Conservation (phyloP, 2,888 invertebrate species). For the Drosophila birchii region DNA sequence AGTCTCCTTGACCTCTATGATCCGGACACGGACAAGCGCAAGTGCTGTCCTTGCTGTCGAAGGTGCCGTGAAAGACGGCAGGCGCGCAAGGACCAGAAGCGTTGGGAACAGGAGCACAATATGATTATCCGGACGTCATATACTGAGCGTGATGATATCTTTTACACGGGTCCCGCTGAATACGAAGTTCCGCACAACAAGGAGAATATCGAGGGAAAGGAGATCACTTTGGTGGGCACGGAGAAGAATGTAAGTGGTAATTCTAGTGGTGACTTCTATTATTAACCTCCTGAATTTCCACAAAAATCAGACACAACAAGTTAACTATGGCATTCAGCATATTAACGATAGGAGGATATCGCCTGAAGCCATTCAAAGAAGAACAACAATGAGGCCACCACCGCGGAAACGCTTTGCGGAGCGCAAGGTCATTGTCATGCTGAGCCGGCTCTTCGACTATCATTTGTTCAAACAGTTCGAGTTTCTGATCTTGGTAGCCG, state of each 20-base stretch:
- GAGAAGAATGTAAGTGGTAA: conserved; percentile 48
- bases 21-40: conserved; percentile 16
- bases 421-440: conserved; percentile 54
- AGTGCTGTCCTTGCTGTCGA: conserved; percentile 6
- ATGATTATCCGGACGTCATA: conserved; percentile 84
- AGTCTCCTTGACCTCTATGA: conserved; percentile 45
- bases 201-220: conserved; percentile 59
- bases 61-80: neutral
- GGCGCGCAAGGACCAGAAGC: neutral
- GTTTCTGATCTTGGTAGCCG: conserved; percentile 83
- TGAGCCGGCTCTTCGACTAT: conserved; percentile 73
- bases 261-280: neutral
- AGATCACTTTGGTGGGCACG: conserved; percentile 51
- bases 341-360: conserved; percentile 9
- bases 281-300: neutral
- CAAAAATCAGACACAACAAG: conserved; percentile 48
- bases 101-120: conserved; percentile 35
- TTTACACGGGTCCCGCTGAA: conserved; percentile 85
- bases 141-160: conserved; percentile 89
- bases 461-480: conserved; percentile 67
- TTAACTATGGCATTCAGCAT: conserved; percentile 56
- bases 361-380: neutral
- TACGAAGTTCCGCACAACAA: conserved; percentile 48
- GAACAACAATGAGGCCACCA: accelerated
- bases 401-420: conserved; percentile 47